phyloP scores from a whole-genome alignment of 2,797 vertebrate genomes.

The Gobio occitaniae region DNA sequence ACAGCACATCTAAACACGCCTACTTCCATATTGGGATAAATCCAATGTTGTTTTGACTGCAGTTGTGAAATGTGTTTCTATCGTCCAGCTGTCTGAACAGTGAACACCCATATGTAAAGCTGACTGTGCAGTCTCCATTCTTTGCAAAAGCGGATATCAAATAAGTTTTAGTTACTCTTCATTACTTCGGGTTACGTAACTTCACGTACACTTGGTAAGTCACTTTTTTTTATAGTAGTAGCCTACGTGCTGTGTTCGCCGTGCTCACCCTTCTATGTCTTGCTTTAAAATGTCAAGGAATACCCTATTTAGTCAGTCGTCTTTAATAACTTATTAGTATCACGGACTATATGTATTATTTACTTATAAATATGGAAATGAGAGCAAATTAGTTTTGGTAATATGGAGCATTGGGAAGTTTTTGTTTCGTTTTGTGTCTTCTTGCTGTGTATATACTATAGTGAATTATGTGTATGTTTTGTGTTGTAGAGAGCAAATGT shows the following conservation, averaged over 20 bases:
- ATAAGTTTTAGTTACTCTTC: not conserved
- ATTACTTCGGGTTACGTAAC: not conserved
- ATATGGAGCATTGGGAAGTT: not conserved
- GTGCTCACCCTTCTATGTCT: not conserved
- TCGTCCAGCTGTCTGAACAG: not conserved
- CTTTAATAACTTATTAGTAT: not conserved
- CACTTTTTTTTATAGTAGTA: not conserved
- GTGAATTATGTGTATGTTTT: not conserved
- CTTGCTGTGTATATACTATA: not conserved
- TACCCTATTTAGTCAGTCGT: not conserved
- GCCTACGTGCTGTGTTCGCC: too few species aligned
- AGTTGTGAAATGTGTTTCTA: conserved; percentile 17
- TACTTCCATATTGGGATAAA: conserved; percentile 12
- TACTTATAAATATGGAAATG: not conserved
- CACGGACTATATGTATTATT: not conserved
- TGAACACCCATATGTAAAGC: not conserved
- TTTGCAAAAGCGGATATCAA: not conserved
- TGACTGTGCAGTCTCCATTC: not conserved
- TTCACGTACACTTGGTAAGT: not conserved
- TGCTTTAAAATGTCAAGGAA: not conserved
- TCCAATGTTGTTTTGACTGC: conserved; percentile 25
- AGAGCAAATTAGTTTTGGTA: not conserved
- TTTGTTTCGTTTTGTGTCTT: not conserved
- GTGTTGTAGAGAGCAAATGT: conserved; percentile 30
- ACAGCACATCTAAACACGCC: not conserved